phyloP scores from a whole-genome alignment of 2,113 vertebrate genomes.

The Protobothrops mucrosquamatus region DNA sequence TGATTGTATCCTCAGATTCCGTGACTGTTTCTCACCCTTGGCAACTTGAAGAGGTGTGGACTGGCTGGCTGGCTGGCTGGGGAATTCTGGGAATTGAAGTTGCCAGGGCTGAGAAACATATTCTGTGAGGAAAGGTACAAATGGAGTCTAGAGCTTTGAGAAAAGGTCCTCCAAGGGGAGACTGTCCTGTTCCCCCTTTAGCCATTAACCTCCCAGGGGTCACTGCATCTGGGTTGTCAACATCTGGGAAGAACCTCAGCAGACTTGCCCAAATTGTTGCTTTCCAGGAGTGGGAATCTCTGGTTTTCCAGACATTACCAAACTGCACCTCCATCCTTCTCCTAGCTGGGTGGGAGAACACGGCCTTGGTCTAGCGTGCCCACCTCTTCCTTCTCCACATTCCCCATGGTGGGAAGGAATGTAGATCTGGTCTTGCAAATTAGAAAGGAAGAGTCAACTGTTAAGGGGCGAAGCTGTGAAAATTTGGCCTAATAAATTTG shows the following conservation, averaged over 20 bases:
- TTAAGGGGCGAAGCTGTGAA: not conserved
- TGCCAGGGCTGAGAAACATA: not conserved
- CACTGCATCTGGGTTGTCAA: not conserved
- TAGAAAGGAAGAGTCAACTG: not conserved
- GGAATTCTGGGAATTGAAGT: not conserved
- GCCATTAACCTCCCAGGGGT: not conserved
- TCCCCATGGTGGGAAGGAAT: not conserved
- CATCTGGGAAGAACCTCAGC: not conserved
- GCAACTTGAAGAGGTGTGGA: not conserved
- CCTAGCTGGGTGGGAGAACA: not conserved
- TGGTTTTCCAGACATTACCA: not conserved
- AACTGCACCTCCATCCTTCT: not conserved
- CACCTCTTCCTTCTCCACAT: not conserved
- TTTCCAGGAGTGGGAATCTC: not conserved
- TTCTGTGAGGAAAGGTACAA: not conserved
- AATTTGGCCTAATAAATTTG: constrained; percentile 16
- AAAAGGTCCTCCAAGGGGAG: not conserved
- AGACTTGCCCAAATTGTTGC: not conserved
- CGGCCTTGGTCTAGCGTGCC: not conserved
- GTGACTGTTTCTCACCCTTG: not conserved
- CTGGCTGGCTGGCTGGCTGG: not conserved
- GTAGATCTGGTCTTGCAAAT: not conserved
- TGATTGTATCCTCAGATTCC: not conserved
- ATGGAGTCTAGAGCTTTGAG: not conserved
- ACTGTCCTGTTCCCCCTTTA: not conserved